A percentile compares a stretch with the other conserved stretches of the same genome.
Conservation (phyloP, 2,113 vertebrate genomes). For the Sorex fumeus region DNA sequence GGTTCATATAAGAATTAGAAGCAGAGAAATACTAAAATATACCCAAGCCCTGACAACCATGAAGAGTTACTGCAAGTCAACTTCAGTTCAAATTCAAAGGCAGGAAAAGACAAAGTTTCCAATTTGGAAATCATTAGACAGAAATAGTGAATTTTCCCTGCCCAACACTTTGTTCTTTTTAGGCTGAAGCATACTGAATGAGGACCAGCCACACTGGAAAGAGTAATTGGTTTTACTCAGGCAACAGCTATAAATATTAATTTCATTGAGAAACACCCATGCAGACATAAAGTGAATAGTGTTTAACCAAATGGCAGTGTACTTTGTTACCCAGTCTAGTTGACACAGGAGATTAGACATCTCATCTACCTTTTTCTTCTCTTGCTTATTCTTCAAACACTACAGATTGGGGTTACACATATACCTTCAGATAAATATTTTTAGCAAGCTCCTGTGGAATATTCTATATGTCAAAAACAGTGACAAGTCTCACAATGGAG, state of each 20-base stretch:
- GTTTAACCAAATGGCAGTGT: background rate
- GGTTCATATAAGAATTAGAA: background rate
- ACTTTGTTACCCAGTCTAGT: background rate
- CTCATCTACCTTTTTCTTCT: background rate
- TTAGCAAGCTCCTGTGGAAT: too few relatives aligned
- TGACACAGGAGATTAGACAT: background rate
- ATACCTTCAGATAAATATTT: background rate
- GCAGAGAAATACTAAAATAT: background rate
- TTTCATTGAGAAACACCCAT: background rate
- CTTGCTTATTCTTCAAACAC: background rate
- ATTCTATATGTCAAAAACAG: too few relatives aligned
- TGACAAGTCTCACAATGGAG: too few relatives aligned
- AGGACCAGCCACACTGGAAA: background rate
- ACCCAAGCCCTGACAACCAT: background rate
- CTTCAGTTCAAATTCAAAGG: background rate
- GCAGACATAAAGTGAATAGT: background rate
- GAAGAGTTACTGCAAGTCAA: rapidly evolving
- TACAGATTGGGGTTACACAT: background rate
- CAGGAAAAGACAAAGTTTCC: background rate
- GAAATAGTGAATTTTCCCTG: background rate
- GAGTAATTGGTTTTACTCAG: background rate
- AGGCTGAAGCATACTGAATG: background rate
- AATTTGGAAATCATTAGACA: background rate
- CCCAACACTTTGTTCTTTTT: background rate
- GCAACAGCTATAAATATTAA: background rate